Evolutionary conservation across 1,140 invertebrate species (phyloP).

Genomic region (Phymorhynchus buccinoides): DNA sequence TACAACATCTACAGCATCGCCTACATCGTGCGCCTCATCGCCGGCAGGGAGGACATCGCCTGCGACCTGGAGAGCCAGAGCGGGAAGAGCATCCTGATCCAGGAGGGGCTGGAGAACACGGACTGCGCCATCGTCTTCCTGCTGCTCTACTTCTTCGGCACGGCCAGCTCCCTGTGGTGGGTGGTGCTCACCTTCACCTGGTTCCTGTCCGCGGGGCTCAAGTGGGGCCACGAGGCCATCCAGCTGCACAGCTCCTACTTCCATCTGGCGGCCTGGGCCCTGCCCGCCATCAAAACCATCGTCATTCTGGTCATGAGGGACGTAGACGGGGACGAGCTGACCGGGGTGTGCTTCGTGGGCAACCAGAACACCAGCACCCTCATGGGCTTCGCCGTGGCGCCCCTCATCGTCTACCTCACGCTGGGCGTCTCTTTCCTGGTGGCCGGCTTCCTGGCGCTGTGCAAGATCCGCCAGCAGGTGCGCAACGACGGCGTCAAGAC

Average conservation of each 20-base stretch:
- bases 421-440: constrained; percentile 75
- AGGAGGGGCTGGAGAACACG: constrained; percentile 87
- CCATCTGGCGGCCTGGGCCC: constrained; percentile 88
- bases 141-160: constrained; percentile 91
- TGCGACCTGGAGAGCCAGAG: constrained; percentile 68
- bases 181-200: constrained; percentile 85
- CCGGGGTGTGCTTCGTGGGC: constrained; percentile 92
- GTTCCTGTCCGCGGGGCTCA: constrained; percentile 86
- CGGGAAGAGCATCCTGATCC: constrained; percentile 73
- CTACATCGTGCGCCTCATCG: constrained; percentile 88
- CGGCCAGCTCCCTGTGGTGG: constrained; percentile 90
- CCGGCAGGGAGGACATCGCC: constrained; percentile 78
- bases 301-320: constrained; percentile 89
- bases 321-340: constrained; percentile 82
- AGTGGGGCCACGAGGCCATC: constrained; percentile 91
- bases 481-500: constrained; percentile 76
- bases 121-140: constrained; percentile 89
- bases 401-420: constrained; percentile 74
- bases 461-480: constrained; percentile 81
- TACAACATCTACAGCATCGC: constrained; percentile 94
- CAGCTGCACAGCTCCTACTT: constrained; percentile 85
- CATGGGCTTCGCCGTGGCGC: constrained; percentile 76
- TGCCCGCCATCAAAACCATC: constrained; percentile 89
- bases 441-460: constrained; percentile 76
- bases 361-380: constrained; percentile 85